Evolutionary conservation across 2,113 vertebrate species (phyloP), one percentile per base, ranked within the genome.

Genomic region (Ageneiosus marmoratus): DNA sequence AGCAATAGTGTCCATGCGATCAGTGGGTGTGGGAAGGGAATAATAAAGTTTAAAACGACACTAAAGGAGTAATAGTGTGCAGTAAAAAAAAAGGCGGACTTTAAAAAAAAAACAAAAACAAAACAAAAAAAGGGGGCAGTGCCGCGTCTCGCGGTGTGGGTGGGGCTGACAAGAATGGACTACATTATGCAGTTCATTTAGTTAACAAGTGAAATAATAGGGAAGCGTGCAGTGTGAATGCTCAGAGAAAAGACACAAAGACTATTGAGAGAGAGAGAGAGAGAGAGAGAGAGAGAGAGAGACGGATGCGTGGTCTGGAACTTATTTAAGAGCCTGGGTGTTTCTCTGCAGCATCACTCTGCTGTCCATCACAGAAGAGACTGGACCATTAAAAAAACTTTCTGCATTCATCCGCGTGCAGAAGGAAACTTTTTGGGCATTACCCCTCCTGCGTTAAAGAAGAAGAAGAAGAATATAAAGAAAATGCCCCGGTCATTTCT

Each of bases 111-210:
- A 96, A 95, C 29, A 55, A 46, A 91, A 92, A 91, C 90, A 90
- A 94, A 95, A 94, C 94, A 94, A 93, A 95, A n/a, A 96, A 96
- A 95, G 94, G 94, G 93, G 94, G 95, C 94, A 91, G 93, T 91
- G 91, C 92, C 93, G 94, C 94, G 94, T 91, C 95, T 95, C 94
- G 96, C 95, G 94, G 97, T 94, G 96, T 97, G 97, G 97, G 97
- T 98, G 97, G 97, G 97, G 97, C 94, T 94, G 97, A 96, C 96
- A 96, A 97, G 96, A 98, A 97, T 96, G 94, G 96, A 96, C 95
- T 97, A 96, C 97, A 98, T 99, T 99, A 97, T 98, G 97, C 97
- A 97, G 97, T 97, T 97, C 96, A 97, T 99, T 97, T 97, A 97
- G 97, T 96, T 97, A 97, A 97, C 97, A 97, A 98, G 97, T 97